Base-by-base conservation (phyloP, 53 echinoderm and acorn worm genomes). In the Luidia sarsii region DNA sequence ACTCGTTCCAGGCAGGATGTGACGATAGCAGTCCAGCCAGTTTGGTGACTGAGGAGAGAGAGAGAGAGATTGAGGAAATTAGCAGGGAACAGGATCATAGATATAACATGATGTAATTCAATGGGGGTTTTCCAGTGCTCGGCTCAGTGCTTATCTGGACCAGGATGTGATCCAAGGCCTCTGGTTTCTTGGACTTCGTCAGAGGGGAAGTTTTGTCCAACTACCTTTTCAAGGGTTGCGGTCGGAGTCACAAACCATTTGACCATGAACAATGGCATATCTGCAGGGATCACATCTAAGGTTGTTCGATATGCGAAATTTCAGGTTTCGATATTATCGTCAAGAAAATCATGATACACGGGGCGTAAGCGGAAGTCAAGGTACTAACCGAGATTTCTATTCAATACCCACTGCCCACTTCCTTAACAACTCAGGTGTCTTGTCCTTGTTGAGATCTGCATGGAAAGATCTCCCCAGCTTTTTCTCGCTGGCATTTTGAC, bases 11-110 rank as follows among this genome's bases (percentile, higher is more conserved):
- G 60, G 60, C 95, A 95, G 3, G 90, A 69, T 5, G 92, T 80
- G 5, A 95, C 92, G 14, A 95, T 90, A 16, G 95, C 95, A 1
- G 95, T 95, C 95, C 92, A 95, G 7, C 95, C 95, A 21, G 95
- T 95, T 48, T 95, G 95, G 49, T 95, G 95, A 57, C 92, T 95
- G 87, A 50, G 81, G 33, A 57, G 48, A 5, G 62, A 65, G 64
- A 32, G 22, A 35, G 55, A 55, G 37, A 56, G 7, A 19, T 30
- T 1, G 8, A 21, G 18, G 3, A 10, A 0, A 33, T 1, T 10
- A 13, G 10, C 16, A 20, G 53, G 4, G n/a, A 5, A 67, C 33
- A 67, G 14, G 18, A 36, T 7, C n/a, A 18, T 20, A 39, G 39
- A 43, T 27, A 20, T 4, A 67, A 39, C 15, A 41, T 67, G 20